Percentiles rank a stretch among this genome's conserved stretches.
Conservation (phyloP, 2,113 vertebrate genomes). For the Actinemys pallida region DNA sequence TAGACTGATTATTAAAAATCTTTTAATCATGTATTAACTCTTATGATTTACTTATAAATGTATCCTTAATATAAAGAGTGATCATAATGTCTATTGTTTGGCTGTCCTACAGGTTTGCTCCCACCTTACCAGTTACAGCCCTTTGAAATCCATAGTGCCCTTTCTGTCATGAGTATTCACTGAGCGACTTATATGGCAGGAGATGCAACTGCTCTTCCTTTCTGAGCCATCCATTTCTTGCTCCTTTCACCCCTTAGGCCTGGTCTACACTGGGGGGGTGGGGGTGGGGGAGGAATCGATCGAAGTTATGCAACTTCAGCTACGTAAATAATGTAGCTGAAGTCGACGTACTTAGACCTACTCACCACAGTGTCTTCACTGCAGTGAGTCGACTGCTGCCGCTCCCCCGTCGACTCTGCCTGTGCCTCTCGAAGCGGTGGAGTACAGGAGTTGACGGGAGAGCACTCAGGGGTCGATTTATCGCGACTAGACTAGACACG, state of each 20-base stretch:
- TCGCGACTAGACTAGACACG: too few species aligned
- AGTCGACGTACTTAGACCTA: too few species aligned
- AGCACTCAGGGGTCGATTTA: too few species aligned
- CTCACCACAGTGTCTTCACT: too few species aligned
- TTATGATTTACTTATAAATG: constrained; percentile 15
- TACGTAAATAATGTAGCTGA: too few species aligned
- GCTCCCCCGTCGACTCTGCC: too few species aligned
- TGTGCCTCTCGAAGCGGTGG: too few species aligned
- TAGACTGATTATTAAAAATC: background rate
- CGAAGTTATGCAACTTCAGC: too few species aligned
- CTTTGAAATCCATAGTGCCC: background rate
- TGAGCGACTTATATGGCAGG: background rate
- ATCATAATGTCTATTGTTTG: background rate
- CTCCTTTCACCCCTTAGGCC: background rate
- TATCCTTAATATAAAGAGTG: background rate
- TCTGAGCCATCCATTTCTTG: background rate
- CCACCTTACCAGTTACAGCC: background rate
- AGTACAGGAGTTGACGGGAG: too few species aligned
- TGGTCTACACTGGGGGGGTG: too few species aligned
- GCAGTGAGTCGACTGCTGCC: too few species aligned
- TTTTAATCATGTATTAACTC: constrained; percentile 1
- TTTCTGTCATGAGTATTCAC: background rate
- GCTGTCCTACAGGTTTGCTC: background rate
- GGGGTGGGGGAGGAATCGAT: too few species aligned
- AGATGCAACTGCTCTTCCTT: background rate